Evolutionary conservation across 1,140 invertebrate genomes (phyloP), one percentile per base, ranked within the genome.

Genomic region (Neodiprion lecontei): DNA sequence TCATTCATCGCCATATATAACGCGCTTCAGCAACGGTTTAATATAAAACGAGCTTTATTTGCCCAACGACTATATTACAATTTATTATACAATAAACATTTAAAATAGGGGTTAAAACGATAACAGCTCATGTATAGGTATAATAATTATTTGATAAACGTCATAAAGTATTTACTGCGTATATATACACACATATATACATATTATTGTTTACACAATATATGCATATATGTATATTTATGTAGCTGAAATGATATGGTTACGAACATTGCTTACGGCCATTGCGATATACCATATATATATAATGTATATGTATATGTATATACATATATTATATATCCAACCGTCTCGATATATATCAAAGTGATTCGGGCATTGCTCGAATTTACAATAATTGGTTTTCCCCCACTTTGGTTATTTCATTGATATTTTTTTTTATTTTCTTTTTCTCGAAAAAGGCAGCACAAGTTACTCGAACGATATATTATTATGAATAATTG

Each of bases 11-110:
- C 5, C 2, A 5, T 40, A 3, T 40, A 2, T 40, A 40, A 40
- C 28, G 28, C 28, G 28, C 1, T 40, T 3, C 28, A 40, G 28
- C 28, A 40, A 40, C 5, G 28, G 28, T 40, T 61, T 61, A 61
- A 61, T 61, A 61, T 12, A 87, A 86, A 86, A 85, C 79, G 85
- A 87, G 85, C 84, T 87, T 86, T 87, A 87, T 87, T 87, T 81
- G 81, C 82, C 78, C 84, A 87, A 87, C 85, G 81, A 83, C 79
- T 86, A 85, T 87, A 86, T 87, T 87, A 87, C 85, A 87, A 86
- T 85, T 81, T 85, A 87, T 85, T 71, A 76, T 86, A 87, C 84
- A 87, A 79, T 86, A 86, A 86, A 87, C 84, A 87, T 83, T 86
- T 82, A 87, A 87, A 87, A 86, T 79, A 78, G 81, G 77, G 77